Percentiles rank a stretch among this genome's conserved stretches.
Conservation (phyloP, 2,888 invertebrate genomes). For the Azorinus chamasolen region DNA sequence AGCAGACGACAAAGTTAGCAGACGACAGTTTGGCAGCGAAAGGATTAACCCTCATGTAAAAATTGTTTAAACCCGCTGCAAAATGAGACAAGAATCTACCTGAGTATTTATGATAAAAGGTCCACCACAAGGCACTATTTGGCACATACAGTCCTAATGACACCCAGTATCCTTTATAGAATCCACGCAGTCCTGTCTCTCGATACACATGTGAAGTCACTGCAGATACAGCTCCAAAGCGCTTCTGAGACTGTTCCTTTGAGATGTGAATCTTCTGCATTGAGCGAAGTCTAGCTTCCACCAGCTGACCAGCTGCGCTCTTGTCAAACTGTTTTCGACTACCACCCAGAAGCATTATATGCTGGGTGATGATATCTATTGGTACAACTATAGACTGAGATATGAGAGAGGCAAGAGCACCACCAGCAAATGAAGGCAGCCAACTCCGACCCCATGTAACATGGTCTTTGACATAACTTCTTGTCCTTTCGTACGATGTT, state of each 20-base stretch:
- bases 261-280: slow-evolving; percentile 67
- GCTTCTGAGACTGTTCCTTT: slow-evolving; percentile 48
- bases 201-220: slow-evolving; percentile 93
- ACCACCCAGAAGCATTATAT: slow-evolving; percentile 96
- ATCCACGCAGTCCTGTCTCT: slow-evolving; percentile 94
- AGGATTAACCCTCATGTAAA: no score
- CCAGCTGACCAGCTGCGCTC: slow-evolving; percentile 23
- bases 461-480: slow-evolving; percentile 92
- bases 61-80: no score
- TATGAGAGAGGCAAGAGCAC: slow-evolving; percentile 96
- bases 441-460: slow-evolving; percentile 87
- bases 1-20: no score
- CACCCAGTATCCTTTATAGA: slow-evolving; percentile 97
- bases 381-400: slow-evolving; percentile 98
- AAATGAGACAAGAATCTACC: no score
- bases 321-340: slow-evolving; percentile 24
- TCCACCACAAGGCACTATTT: slow-evolving; percentile 99
- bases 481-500: slow-evolving; percentile 96
- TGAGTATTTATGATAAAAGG: slow-evolving; percentile 96
- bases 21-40: no score
- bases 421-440: slow-evolving; percentile 90
- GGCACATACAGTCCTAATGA: slow-evolving; percentile 97
- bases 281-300: slow-evolving; percentile 31
- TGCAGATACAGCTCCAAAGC: slow-evolving; percentile 76
- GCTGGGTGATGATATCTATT: slow-evolving; percentile 98